Evolutionary conservation across 2,888 invertebrate species (phyloP), one percentile per base, ranked within the genome.

Genomic region (Oscheius sp.): DNA sequence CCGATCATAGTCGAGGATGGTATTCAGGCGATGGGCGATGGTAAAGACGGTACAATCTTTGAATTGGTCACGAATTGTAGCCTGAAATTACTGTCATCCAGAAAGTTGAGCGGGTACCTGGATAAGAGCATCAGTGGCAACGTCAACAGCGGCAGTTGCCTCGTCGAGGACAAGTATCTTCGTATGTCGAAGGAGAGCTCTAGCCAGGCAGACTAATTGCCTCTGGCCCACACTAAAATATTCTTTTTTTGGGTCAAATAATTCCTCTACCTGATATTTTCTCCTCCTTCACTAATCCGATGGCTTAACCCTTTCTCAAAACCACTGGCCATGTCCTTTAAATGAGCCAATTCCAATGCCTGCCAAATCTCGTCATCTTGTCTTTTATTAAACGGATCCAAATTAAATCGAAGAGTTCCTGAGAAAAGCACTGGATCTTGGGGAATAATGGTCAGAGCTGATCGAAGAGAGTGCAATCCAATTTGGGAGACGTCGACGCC

Each of bases 391-490:
- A 87, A 87, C 2, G 87, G 87, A 73, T 87, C 87, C 69, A 87
- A 75, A 69, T 87, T 87, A 78, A 87, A 87, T 25, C 87, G 84
- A 12, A 87, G 77, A 13, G 84, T 80, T 55, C 85, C 87, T 1
- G 85, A 85, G 71, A 87, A 87, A 6, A 87, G 76, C 0, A 87
- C 87, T 1, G 86, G 86, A 45, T 87, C 87, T 74, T 90, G 90
- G 16, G 91, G 91, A 73, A 91, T 95, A 88, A 95, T 94, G 53
- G 95, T 95, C 82, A 95, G 91, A 80, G 93, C 92, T 9, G 93
- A 93, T 74, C 95, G 92, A 78, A 96, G 90, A 87, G 93, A 93
- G 89, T 95, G 95, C 58, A 96, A 91, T 21, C 95, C 95, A 85
- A 96, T 91, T 66, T 91, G 91, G 2, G 93, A 79, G 93, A 90